phyloP scores from a whole-genome alignment of 2,797 vertebrate genomes.

The Eutrigla gurnardus region DNA sequence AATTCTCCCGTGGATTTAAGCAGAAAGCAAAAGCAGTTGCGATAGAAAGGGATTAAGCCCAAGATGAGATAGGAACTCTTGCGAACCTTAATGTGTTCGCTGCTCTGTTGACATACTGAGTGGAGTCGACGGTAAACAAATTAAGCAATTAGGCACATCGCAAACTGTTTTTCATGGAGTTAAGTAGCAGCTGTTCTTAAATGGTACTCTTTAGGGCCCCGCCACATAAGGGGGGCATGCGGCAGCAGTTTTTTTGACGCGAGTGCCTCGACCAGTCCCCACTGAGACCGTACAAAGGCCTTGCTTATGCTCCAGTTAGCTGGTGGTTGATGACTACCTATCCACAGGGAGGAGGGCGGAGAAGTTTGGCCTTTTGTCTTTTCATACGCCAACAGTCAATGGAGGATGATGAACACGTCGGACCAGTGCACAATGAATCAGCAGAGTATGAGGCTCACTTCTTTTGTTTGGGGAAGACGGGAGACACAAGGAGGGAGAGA shows the following conservation, averaged over 20 bases:
- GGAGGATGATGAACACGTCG: slow-evolving; percentile 48
- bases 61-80: slow-evolving; percentile 67
- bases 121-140: slow-evolving; percentile 75
- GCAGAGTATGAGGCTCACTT: slow-evolving; percentile 24
- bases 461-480: slow-evolving; percentile 38
- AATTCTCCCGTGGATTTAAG: slow-evolving; percentile 70
- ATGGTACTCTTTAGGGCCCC: slow-evolving; percentile 66
- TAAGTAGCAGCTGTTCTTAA: slow-evolving; percentile 77
- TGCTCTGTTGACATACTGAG: slow-evolving; percentile 66
- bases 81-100: slow-evolving; percentile 65
- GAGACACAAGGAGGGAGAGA: slow-evolving; percentile 15
- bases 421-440: slow-evolving; percentile 51
- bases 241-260: slow-evolving; percentile 56
- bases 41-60: slow-evolving; percentile 65
- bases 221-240: slow-evolving; percentile 61
- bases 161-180: slow-evolving; percentile 76
- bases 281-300: slow-evolving; percentile 35
- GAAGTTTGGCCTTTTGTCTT: slow-evolving; percentile 52
- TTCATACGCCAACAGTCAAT: slow-evolving; percentile 50
- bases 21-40: slow-evolving; percentile 61
- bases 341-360: slow-evolving; percentile 44
- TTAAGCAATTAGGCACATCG: slow-evolving; percentile 76
- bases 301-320: slow-evolving; percentile 39
- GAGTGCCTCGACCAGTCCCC: slow-evolving; percentile 49
- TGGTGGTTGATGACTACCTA: slow-evolving; percentile 43